Percentiles rank a stretch among this genome's conserved stretches.
Conservation (phyloP, 2,113 vertebrate species). For the Bungarus multicinctus region DNA sequence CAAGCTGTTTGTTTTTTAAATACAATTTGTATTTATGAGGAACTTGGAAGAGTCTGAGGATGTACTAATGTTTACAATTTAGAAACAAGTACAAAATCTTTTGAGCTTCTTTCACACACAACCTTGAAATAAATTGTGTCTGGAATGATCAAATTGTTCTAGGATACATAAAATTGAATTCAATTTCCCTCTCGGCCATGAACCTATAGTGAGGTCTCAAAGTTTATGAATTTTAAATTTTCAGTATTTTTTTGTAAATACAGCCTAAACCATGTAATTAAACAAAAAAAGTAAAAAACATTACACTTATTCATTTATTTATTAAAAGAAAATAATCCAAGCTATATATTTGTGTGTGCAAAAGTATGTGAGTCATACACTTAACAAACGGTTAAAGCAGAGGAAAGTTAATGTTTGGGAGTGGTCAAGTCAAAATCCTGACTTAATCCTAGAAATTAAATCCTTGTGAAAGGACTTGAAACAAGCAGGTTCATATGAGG, state of each 20-base stretch:
- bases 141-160: not conserved
- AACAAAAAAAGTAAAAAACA: not conserved
- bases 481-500: not conserved
- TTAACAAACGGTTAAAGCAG: not conserved
- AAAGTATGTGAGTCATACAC: not conserved
- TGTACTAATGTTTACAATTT: not conserved
- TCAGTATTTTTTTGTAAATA: not conserved
- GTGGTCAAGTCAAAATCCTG: not conserved
- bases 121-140: not conserved
- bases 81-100: not conserved
- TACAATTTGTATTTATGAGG: not conserved
- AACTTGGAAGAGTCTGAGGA: not conserved
- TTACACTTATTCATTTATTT: not conserved
- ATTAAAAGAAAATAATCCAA: not conserved
- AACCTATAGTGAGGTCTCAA: not conserved
- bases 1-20: not conserved
- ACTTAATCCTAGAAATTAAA: not conserved
- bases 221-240: not conserved
- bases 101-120: not conserved
- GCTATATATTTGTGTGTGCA: not conserved
- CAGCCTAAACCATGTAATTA: not conserved
- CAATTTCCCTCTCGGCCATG: not conserved
- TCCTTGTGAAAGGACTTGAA: not conserved
- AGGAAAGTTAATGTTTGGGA: not conserved
- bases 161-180: not conserved